Evolutionary conservation across 1,140 invertebrate species (phyloP), one percentile per base, ranked within the genome.

Genomic region (Nylanderia fulva): DNA sequence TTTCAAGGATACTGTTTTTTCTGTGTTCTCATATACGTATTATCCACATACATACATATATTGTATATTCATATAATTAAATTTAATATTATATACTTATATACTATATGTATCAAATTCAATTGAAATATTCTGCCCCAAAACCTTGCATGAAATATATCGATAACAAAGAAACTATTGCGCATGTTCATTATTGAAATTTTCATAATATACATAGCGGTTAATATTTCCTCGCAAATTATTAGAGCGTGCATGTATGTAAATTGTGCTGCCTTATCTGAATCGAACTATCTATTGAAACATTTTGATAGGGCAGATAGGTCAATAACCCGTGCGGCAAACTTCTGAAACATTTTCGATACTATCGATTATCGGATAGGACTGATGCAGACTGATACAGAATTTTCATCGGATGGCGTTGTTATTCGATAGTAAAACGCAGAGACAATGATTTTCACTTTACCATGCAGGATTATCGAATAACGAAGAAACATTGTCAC

Each of bases 331-430:
- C 45, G 64, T 4, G 7, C 24, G 21, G 11, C 39, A 36, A 29
- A 71, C 27, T 64, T 8, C n/a, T 33, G 45, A 71, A 71, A 54
- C 45, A 71, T 54, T 71, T 52, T 48, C 68, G 45, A 71, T 36
- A 39, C 63, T 71, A 71, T 71, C 27, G 68, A 33, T 71, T 71
- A 71, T 71, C 45, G 45, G 45, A 52, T 33, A 33, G 68, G 27
- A 52, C 29, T 33, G 29, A 33, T 33, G 3, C 27, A 54, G 68
- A 21, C 18, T 71, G 68, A 71, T 48, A 71, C 27, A 33, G 68
- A 52, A 54, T 71, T 71, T 52, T 64, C 33, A 36, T 39, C n/a
- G n/a, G 42, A 42, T 42, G 15, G 39, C 64, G 27, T 24, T 15
- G 13, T 69, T 42, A 69, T 71, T 71, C 27, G 33, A n/a, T 29